Base-by-base conservation (phyloP, 2,888 invertebrate species). In the Physocephala rufipes region DNA sequence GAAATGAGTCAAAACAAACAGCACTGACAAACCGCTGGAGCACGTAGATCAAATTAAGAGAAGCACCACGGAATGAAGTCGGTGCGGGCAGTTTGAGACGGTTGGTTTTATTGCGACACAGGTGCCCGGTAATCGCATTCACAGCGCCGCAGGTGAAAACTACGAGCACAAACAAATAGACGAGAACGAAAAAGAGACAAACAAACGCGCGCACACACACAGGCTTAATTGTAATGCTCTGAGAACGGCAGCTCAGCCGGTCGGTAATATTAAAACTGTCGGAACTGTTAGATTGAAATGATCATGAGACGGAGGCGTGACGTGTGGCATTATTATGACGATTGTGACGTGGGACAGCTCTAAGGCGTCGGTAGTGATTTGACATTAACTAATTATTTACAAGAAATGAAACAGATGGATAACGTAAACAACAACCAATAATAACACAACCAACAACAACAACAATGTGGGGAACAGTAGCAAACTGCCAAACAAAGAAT, bases 351-450 rank as follows among this genome's bases (percentile, higher is more conserved):
- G 53, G 28, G 4, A 49, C 24, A 3, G 26, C 28, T 3, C n/a
- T 16, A 19, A 30, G 26, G 59, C 47, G 15, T 24, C 47, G 55
- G 12, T 28, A 24, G 61, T 64, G 64, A 63, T 64, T 70, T 58
- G n/a, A 43, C 64, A 58, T 64, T 45, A 53, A 55, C 28, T 63
- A 63, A 63, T 70, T 63, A 70, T 53, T 55, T 58, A 53, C 63
- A 70, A 64, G 70, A 70, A 63, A 64, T 58, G 51, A 30, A 13
- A 28, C 67, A 59, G 70, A 70, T 68, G 70, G 36, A 36, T 68
- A 71, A 65, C 67, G 65, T 47, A 70, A 58, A 49, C 67, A 64
- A 30, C 51, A 53, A 21, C 26, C 36, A 30, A n/a, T 5, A 30
- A 45, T 51, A 63, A 49, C 16, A 69, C 21, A 68, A 67, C 58